These are phyloP conservation scores for Paramacrobiotus metropolitanus DNA, from an alignment of 1,140 invertebrate genomes.

Conservation along the genomic window DNA sequence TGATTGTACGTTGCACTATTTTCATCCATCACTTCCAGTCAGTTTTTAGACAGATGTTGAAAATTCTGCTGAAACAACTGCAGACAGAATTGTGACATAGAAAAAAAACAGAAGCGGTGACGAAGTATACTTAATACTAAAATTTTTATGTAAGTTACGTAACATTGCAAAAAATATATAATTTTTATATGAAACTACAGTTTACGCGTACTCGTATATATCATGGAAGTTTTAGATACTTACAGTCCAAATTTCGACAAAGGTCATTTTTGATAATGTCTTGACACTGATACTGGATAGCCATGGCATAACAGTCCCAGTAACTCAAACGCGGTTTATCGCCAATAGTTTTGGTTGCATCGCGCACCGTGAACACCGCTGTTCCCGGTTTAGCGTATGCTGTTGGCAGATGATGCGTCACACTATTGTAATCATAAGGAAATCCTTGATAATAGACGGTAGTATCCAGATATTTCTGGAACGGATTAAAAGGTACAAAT, in stretches of 20 bases:
- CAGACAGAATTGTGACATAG: too few relatives aligned
- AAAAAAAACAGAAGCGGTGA: too few relatives aligned
- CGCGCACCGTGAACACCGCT: not conserved
- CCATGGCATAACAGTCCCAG: slow-evolving; percentile 4
- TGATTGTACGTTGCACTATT: too few relatives aligned
- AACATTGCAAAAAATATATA: too few relatives aligned
- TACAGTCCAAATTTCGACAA: not conserved
- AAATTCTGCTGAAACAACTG: too few relatives aligned
- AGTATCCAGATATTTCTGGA: slow-evolving; percentile 1
- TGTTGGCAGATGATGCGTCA: not conserved
- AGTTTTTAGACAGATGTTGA: too few relatives aligned
- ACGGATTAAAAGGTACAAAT: not conserved
- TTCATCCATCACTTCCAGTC: too few relatives aligned
- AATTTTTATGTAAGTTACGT: too few relatives aligned
- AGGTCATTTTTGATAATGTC: not conserved
- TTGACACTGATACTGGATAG: slow-evolving; percentile 1
- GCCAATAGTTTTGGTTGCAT: not conserved
- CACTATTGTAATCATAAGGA: slow-evolving; percentile 1
- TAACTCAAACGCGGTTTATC: not conserved
- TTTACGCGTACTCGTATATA: too few relatives aligned
- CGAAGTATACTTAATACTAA: too few relatives aligned
- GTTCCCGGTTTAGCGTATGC: not conserved
- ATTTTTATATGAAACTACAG: too few relatives aligned
- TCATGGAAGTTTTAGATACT: too few relatives aligned
- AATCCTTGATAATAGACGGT: slow-evolving; percentile 3